Conservation (phyloP, 2,888 invertebrate genomes). For the Oxycera nigricornis region DNA sequence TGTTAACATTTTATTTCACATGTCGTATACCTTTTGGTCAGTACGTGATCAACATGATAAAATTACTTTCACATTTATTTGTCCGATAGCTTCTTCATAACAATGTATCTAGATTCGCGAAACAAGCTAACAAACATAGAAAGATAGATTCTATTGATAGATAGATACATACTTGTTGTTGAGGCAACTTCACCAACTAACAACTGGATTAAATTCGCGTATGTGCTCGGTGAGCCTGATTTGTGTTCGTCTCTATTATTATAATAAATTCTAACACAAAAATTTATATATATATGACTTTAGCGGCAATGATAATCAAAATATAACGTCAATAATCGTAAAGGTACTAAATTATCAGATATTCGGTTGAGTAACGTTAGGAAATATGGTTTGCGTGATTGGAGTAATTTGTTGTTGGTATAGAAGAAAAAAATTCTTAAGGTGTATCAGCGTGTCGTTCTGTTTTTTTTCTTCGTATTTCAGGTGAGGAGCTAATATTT, state of each 20-base stretch:
- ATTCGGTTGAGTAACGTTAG: constrained; percentile 17
- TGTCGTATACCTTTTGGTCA: constrained; percentile 17
- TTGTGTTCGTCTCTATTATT: not conserved
- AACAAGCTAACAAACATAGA: not conserved
- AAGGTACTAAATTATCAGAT: constrained; percentile 25
- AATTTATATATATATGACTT: not conserved
- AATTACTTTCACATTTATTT: constrained; percentile 30
- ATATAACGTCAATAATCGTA: constrained; percentile 30
- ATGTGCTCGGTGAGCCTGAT: not conserved
- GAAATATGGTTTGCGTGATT: constrained; percentile 4
- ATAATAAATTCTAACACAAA: no score
- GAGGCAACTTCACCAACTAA: not conserved
- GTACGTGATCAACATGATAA: constrained; percentile 33
- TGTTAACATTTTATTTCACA: constrained; percentile 36
- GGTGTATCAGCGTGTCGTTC: no score
- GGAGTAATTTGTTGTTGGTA: not conserved
- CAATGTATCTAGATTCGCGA: not conserved
- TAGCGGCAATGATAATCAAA: constrained; percentile 24
- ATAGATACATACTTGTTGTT: not conserved
- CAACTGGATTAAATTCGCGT: not conserved
- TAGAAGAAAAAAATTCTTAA: no score
- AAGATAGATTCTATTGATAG: not conserved
- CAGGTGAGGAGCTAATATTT: no score
- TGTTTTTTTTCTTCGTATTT: no score
- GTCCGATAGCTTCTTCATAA: not conserved